Percentiles rank a stretch among this genome's conserved stretches.
phyloP scores from a whole-genome alignment of 2,113 vertebrate species.

The Hemibagrus wyckioides region DNA sequence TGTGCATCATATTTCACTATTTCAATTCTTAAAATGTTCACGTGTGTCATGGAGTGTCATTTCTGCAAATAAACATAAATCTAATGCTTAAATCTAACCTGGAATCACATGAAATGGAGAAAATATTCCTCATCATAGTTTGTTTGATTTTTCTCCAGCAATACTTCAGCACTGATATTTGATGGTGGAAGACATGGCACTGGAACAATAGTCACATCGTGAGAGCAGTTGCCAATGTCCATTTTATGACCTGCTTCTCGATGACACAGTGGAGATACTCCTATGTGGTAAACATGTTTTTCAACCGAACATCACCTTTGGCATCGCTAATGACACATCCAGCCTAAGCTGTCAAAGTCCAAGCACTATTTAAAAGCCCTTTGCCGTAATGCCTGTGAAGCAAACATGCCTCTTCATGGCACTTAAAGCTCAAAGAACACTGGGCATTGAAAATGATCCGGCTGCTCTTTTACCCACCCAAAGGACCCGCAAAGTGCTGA shows the following conservation, averaged over 20 bases:
- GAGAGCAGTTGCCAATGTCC: neutral
- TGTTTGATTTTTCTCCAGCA: neutral
- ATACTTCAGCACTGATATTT: neutral
- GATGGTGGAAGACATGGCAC: neutral
- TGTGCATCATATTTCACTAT: neutral
- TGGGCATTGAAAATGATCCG: neutral
- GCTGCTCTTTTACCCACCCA: conserved; percentile 24
- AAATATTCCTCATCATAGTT: neutral
- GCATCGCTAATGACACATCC: conserved; percentile 13
- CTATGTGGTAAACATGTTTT: conserved; percentile 16
- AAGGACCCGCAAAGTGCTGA: conserved; percentile 36
- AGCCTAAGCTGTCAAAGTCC: conserved; percentile 18
- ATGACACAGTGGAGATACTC: neutral
- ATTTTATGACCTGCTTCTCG: conserved; percentile 20
- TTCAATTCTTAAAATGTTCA: neutral
- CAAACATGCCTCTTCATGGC: conserved; percentile 21
- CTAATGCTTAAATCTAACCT: neutral
- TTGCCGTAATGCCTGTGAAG: conserved; percentile 20
- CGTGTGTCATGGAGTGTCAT: neutral
- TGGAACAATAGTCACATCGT: neutral
- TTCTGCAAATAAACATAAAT: too few species aligned
- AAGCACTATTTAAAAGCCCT: conserved; percentile 38
- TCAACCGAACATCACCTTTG: conserved; percentile 4
- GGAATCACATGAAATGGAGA: neutral
- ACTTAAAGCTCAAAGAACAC: conserved; percentile 26